A percentile compares a stretch with the other conserved stretches of the same genome.
These are phyloP conservation scores for Pseudonaja textilis DNA, from an alignment of 2,113 vertebrate species.

Conservation along the genomic window DNA sequence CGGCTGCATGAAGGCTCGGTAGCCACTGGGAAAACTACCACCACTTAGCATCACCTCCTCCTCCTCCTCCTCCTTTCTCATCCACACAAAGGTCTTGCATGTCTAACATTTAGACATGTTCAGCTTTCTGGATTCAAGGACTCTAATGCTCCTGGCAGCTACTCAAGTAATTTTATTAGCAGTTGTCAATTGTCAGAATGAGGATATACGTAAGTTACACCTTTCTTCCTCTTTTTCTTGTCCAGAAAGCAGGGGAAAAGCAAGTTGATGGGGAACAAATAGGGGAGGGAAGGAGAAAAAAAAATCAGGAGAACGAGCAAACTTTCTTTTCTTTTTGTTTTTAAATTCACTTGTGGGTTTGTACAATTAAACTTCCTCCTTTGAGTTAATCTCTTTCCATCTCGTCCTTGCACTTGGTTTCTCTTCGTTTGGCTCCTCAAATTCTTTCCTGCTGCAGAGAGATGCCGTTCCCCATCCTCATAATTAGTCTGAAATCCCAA, in stretches of 20 bases:
- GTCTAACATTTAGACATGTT: constrained; percentile 87
- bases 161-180: constrained; percentile 76
- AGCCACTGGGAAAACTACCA: constrained; percentile 68
- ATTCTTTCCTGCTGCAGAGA: not conserved
- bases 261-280: no score
- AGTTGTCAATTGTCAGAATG: constrained; percentile 78
- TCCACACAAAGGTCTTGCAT: constrained; percentile 71
- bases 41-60: not conserved
- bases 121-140: constrained; percentile 78
- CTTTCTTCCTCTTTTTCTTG: constrained; percentile 45
- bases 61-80: constrained; percentile 45
- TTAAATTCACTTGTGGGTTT: not conserved
- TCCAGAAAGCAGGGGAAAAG: not conserved
- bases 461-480: not conserved
- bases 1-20: constrained; percentile 69
- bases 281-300: not conserved
- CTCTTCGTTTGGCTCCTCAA: not conserved
- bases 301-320: not conserved
- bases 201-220: constrained; percentile 77
- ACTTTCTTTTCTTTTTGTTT: not conserved
- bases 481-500: not conserved
- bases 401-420: not conserved
- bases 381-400: not conserved
- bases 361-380: not conserved
- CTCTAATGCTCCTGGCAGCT: constrained; percentile 80